Percentiles rank a stretch among this genome's conserved stretches.
Conservation (phyloP, 2,888 invertebrate species). For the Hirtodrosophila cameraria region DNA sequence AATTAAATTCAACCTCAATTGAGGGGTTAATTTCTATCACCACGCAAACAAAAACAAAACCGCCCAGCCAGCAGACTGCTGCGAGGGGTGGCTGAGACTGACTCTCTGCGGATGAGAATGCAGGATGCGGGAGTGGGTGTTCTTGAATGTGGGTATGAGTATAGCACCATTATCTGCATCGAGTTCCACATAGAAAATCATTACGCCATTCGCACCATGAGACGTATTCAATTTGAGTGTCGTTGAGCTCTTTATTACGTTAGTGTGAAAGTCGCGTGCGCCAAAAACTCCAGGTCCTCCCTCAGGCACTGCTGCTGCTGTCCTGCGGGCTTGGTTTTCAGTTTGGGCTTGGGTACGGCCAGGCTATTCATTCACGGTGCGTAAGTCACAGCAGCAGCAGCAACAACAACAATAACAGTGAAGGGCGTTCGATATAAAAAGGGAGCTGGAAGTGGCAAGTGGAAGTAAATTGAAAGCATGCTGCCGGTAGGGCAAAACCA, state of each 20-base stretch:
- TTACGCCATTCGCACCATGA: conserved; percentile 82
- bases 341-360: conserved; percentile 10
- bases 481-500: conserved; percentile 55
- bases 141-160: conserved; percentile 26
- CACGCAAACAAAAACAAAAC: conserved; percentile 78
- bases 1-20: conserved; percentile 84
- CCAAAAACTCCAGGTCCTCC: conserved; percentile 59
- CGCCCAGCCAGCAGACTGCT: conserved; percentile 60
- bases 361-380: conserved; percentile 76
- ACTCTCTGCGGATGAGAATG: conserved; percentile 1
- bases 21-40: conserved; percentile 84
- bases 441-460: conserved; percentile 60
- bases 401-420: conserved; percentile 48
- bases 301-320: conserved; percentile 36
- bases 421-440: conserved; percentile 37
- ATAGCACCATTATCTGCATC: conserved; percentile 76
- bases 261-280: conserved; percentile 83
- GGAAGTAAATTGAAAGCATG: conserved; percentile 79
- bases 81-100: conserved; percentile 38
- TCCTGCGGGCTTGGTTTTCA: neutral
- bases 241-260: conserved; percentile 83
- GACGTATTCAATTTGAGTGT: conserved; percentile 82
- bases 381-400: conserved; percentile 71
- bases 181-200: conserved; percentile 80
- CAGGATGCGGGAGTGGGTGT: conserved; percentile 16